A percentile compares a stretch with the other conserved stretches of the same genome.
Conservation (phyloP, 2,888 invertebrate species). For the Leptarthrus brevirostris region DNA sequence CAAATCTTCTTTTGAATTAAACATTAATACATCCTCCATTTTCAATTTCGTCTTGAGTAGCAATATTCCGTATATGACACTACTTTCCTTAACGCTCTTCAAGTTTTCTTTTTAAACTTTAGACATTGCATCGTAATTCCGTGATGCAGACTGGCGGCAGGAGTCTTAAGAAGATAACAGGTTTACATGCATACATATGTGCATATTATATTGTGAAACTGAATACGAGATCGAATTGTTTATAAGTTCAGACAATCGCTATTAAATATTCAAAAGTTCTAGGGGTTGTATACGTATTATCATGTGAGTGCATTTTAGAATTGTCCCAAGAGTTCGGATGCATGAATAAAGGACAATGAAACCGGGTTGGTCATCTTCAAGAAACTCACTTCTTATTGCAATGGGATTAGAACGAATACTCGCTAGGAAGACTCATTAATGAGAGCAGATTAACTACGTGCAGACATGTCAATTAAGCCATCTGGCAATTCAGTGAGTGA, state of each 20-base stretch:
- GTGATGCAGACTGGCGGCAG: constrained; percentile 24
- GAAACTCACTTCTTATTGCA: not conserved
- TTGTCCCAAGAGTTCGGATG: not conserved
- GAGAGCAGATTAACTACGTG: constrained; percentile 36
- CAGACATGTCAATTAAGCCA: constrained; percentile 45
- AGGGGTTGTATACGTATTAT: constrained; percentile 39
- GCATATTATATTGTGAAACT: constrained; percentile 43
- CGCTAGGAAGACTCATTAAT: constrained; percentile 24
- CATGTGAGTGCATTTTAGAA: constrained; percentile 28
- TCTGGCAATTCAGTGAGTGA: constrained; percentile 20
- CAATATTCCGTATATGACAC: constrained; percentile 17
- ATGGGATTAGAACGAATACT: constrained; percentile 10
- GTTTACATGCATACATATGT: constrained; percentile 42
- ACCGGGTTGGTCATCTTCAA: not conserved
- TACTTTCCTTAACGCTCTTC: constrained; percentile 19
- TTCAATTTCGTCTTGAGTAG: constrained; percentile 19
- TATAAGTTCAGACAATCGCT: constrained; percentile 42
- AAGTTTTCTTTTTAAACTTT: constrained; percentile 24
- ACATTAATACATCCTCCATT: constrained; percentile 36
- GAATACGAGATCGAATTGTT: constrained; percentile 47
- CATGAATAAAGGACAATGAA: constrained; percentile 1
- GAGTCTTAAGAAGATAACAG: constrained; percentile 2
- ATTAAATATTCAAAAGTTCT: constrained; percentile 47
- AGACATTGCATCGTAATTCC: constrained; percentile 26
- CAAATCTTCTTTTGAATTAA: constrained; percentile 43